Evolutionary conservation across 2,113 vertebrate species (phyloP), one percentile per base, ranked within the genome.

Genomic region (Pituophis catenifer): DNA sequence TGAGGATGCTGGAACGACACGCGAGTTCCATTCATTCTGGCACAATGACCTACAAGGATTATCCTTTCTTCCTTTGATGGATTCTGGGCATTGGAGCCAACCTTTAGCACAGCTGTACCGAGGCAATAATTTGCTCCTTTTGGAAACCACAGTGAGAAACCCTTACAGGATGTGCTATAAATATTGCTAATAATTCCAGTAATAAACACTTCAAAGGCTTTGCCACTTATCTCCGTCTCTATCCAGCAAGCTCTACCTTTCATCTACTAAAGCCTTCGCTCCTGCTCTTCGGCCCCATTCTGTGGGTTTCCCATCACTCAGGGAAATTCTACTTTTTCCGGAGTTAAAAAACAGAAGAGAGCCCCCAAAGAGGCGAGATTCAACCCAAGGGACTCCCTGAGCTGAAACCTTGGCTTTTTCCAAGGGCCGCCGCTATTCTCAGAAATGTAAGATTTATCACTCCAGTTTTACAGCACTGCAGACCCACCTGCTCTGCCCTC

Each of bases 381-480:
- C 75, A 44, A 44, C 17, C 75, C 75, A 21, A 19, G 15, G n/a
- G 21, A 33, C 1, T 29, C 57, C 89, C 57, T 24, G 21, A 89
- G 57, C 23, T 0, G 7, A 10, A 58, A 59, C 33, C 44, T 62
- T 48, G 2, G 2, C 48, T 90, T 90, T 75, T 65, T 53, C 8
- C 70, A 9, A 1, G 87, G 87, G 5, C 6, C 8, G 10, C 17
- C 0, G 44, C 70, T 6, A 38, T 44, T 33, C 75, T 90, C 85
- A 24, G 55, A 65, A 92, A 75, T 65, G 92, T 93, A 91, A 89
- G 86, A 96, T 96, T 97, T 95, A 94, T 93, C 54, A 90, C 91
- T 15, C n/a, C 0, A 50, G 38, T 62, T 91, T 92, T 38, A 33
- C 85, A 2, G 95, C 70, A 52, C 91, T 11, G n/a, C 10, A n/a